Percentiles rank a stretch among this genome's conserved stretches.
phyloP scores from a whole-genome alignment of 2,888 invertebrate genomes.

The Melanchra persicariae region DNA sequence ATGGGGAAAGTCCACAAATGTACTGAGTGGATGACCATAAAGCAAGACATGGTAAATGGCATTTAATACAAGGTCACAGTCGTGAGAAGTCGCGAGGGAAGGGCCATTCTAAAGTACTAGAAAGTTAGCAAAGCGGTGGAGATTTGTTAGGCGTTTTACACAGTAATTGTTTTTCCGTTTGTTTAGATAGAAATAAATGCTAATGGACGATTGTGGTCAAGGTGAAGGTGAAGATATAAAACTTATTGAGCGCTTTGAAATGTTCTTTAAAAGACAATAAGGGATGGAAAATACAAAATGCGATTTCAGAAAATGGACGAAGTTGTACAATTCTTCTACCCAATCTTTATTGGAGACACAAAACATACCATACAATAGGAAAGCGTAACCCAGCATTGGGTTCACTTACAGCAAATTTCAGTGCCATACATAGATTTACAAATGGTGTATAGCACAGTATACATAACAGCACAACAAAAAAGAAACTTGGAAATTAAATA shows the following conservation, averaged over 20 bases:
- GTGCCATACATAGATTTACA: too few species aligned
- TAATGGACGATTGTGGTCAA: neutral
- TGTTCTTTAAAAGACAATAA: neutral
- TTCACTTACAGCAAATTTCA: too few species aligned
- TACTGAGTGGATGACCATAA: constrained; percentile 34
- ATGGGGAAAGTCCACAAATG: constrained; percentile 55
- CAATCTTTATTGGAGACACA: too few species aligned
- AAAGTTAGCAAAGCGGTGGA: constrained; percentile 49
- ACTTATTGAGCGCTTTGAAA: neutral
- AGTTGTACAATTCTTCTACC: neutral
- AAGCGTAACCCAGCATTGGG: too few species aligned
- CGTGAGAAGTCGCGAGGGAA: constrained; percentile 56
- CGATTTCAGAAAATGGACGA: neutral
- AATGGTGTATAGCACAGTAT: too few species aligned
- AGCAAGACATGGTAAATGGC: constrained; percentile 50
- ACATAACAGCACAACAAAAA: too few species aligned
- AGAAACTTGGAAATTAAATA: too few species aligned
- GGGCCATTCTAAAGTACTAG: constrained; percentile 59
- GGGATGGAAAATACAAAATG: neutral
- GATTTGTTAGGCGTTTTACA: constrained; percentile 21
- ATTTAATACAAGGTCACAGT: constrained; percentile 62
- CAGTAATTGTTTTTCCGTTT: constrained; percentile 33
- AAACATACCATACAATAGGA: too few species aligned
- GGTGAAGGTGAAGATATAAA: neutral
- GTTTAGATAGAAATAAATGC: constrained; percentile 23